Evolutionary conservation across 2,797 vertebrate genomes (phyloP).

Genomic region (Mallotus villosus): DNA sequence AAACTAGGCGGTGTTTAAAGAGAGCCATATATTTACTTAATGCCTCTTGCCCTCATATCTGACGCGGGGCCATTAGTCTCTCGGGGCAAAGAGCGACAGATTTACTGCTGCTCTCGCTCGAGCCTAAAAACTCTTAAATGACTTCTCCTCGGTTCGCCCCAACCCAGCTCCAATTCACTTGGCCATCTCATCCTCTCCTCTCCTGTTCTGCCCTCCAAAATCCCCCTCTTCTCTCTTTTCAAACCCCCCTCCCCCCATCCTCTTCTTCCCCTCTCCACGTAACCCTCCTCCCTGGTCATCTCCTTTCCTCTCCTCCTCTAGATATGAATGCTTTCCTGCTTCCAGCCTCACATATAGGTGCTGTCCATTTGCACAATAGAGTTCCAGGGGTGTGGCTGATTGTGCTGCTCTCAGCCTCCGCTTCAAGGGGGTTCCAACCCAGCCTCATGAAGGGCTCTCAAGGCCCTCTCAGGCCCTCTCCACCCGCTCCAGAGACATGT

Average conservation of each 20-base stretch:
- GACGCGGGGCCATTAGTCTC: constrained; percentile 55
- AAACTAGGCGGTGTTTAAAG: constrained; percentile 52
- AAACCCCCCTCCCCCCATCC: not conserved
- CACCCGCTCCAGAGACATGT: constrained; percentile 43
- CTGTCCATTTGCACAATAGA: constrained; percentile 28
- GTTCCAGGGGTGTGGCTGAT: constrained; percentile 1
- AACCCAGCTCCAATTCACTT: not conserved
- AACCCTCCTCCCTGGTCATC: not conserved
- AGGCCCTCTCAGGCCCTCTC: constrained; percentile 22
- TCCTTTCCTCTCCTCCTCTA: not conserved
- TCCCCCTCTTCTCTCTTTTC: not conserved
- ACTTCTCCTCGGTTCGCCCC: constrained; percentile 36
- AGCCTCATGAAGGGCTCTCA: constrained; percentile 15
- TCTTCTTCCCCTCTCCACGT: not conserved
- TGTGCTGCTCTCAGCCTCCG: not conserved
- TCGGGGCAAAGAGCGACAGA: constrained; percentile 46
- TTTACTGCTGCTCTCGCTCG: constrained; percentile 48
- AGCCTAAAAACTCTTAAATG: constrained; percentile 58
- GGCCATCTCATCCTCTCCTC: constrained; percentile 9
- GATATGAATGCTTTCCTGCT: constrained; percentile 5
- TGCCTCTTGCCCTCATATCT: constrained; percentile 58
- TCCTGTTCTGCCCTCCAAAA: constrained; percentile 5
- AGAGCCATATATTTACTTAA: constrained; percentile 65
- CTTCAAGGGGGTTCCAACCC: constrained; percentile 4
- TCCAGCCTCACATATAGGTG: constrained; percentile 8